Conservation (phyloP, 1,140 invertebrate genomes). For the Parapsyche elsis region DNA sequence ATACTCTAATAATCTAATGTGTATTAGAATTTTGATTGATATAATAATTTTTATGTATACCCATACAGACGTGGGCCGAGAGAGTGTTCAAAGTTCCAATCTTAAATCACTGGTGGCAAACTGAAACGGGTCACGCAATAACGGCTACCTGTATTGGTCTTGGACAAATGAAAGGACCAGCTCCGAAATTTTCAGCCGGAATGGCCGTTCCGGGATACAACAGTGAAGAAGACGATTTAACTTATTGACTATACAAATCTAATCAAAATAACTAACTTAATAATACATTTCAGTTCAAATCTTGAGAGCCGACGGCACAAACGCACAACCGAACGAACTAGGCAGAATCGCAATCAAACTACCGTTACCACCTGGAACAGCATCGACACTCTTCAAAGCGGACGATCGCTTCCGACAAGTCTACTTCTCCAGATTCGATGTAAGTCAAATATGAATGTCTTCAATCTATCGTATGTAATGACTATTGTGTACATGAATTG, state of each 20-base stretch:
- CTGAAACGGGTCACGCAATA: constrained; percentile 91
- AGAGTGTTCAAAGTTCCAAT: constrained; percentile 84
- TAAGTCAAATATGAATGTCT: constrained; percentile 67
- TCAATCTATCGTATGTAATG: constrained; percentile 1
- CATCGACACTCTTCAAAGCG: constrained; percentile 84
- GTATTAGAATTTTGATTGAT: neutral
- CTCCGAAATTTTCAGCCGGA: constrained; percentile 74
- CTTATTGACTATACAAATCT: neutral
- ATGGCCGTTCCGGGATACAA: constrained; percentile 85
- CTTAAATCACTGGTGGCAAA: constrained; percentile 97
- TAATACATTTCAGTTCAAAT: constrained; percentile 74
- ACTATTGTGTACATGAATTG: constrained; percentile 13
- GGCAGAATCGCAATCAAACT: constrained; percentile 87
- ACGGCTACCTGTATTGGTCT: constrained; percentile 86
- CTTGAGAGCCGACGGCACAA: constrained; percentile 76
- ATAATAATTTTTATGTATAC: too few relatives aligned
- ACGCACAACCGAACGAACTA: constrained; percentile 76
- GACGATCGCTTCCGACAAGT: constrained; percentile 84
- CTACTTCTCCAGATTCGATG: constrained; percentile 85
- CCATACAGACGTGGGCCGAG: constrained; percentile 79
- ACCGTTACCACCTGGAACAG: constrained; percentile 88
- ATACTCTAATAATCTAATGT: neutral
- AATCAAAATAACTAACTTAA: constrained; percentile 29
- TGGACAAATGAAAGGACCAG: constrained; percentile 70
- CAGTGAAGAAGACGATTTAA: constrained; percentile 67